A percentile compares a stretch with the other conserved stretches of the same genome.
Conservation (phyloP, 2,113 vertebrate genomes). For the Oenanthe melanoleuca region DNA sequence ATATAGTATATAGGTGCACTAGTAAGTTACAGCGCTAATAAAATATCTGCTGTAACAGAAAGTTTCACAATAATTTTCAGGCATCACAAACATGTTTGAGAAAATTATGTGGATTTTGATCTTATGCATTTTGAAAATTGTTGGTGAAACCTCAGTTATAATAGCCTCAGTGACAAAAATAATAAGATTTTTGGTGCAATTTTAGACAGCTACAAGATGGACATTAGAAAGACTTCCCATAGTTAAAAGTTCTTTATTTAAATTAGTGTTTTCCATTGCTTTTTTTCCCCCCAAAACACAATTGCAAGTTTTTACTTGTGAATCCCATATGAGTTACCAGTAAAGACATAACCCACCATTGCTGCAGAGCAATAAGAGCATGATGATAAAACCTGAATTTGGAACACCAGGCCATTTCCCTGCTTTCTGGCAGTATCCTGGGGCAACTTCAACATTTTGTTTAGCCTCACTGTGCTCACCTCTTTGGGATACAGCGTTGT, state of each 20-base stretch:
- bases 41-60: neutral
- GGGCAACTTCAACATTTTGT: neutral
- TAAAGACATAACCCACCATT: neutral
- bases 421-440: neutral
- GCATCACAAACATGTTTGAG: neutral
- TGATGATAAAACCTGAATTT: accelerated
- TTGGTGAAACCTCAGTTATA: neutral
- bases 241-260: neutral
- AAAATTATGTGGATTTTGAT: neutral
- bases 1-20: neutral
- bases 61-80: neutral
- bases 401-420: neutral
- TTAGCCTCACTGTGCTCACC: neutral
- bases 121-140: neutral
- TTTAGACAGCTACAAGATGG: neutral
- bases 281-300: neutral
- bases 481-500: neutral
- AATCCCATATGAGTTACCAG: neutral
- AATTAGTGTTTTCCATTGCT: neutral
- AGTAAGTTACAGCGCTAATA: neutral
- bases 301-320: neutral
- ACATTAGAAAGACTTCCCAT: neutral
- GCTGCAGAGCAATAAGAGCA: neutral
- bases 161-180: neutral
- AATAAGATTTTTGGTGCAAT: neutral